These are phyloP conservation scores for Aphaenogaster ashmeadi DNA, from an alignment of 1,140 invertebrate species.

Conservation along the genomic window DNA sequence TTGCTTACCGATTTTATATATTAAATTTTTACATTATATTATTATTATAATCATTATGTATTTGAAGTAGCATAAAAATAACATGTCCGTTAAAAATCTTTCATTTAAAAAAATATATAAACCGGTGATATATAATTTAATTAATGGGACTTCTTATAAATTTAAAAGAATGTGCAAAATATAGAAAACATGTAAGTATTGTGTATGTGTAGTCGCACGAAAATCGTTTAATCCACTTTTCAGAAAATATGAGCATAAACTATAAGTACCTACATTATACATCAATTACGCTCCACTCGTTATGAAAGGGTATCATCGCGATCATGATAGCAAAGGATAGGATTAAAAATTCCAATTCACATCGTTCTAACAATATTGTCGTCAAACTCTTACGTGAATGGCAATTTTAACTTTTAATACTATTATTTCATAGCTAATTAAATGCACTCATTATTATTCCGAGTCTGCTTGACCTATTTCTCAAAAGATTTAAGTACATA, in stretches of 20 bases:
- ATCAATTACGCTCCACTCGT: neutral
- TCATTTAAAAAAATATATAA: neutral
- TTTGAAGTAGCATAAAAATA: neutral
- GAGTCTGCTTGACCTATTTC: neutral
- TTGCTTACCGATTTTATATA: neutral
- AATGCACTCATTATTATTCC: neutral
- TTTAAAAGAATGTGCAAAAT: slow-evolving; percentile 24
- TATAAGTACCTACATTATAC: neutral
- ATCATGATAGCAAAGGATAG: neutral
- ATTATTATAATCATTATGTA: neutral
- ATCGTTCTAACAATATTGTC: neutral
- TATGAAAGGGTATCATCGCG: neutral
- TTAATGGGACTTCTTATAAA: neutral
- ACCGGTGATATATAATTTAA: neutral
- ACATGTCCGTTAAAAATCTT: neutral
- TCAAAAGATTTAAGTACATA: slow-evolving; percentile 5
- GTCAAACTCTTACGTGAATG: neutral
- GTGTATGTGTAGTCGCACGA: neutral
- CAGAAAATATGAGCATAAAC: neutral
- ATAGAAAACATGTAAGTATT: neutral
- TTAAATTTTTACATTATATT: neutral
- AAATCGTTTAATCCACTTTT: slow-evolving; percentile 28
- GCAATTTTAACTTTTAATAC: slow-evolving; percentile 6
- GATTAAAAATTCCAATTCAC: slow-evolving; percentile 18
- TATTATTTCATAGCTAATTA: neutral